These are phyloP conservation scores for Ericerus pela DNA, from an alignment of 1,140 invertebrate genomes.

Conservation along the genomic window DNA sequence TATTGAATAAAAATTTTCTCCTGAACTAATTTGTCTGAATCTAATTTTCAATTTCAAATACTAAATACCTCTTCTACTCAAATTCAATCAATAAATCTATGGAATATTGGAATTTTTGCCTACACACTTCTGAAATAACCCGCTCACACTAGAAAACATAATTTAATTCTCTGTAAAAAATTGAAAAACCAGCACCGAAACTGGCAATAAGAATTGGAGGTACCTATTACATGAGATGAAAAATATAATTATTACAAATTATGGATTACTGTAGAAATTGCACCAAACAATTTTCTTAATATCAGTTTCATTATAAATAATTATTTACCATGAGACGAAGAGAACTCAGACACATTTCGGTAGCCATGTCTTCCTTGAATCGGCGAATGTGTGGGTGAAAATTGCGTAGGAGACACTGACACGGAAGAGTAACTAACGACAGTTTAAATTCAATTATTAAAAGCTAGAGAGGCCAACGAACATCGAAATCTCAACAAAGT, in stretches of 20 bases:
- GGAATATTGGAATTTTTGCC: too few species aligned
- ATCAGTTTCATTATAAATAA: too few species aligned
- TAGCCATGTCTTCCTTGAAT: conserved; percentile 39
- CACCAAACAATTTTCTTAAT: too few species aligned
- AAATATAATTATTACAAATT: background rate
- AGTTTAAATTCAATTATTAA: background rate
- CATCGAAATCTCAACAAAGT: background rate
- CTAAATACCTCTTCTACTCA: too few species aligned
- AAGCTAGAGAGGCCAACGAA: background rate
- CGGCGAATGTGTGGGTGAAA: conserved; percentile 68
- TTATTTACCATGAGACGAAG: background rate
- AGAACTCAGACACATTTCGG: conserved; percentile 6
- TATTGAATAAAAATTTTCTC: too few species aligned
- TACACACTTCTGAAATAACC: too few species aligned
- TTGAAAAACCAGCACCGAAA: background rate
- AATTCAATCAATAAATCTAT: too few species aligned
- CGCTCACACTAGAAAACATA: too few species aligned
- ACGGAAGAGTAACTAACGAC: conserved; percentile 31
- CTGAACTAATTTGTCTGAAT: too few species aligned
- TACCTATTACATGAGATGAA: background rate
- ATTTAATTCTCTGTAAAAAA: too few species aligned
- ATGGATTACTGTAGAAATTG: background rate
- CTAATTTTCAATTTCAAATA: too few species aligned
- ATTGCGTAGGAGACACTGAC: conserved; percentile 38
- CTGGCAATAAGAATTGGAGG: background rate